Percentiles rank a stretch among this genome's conserved stretches.
Conservation (phyloP, 64 coral and sea anemone genomes). For the Stylophora pistillata region DNA sequence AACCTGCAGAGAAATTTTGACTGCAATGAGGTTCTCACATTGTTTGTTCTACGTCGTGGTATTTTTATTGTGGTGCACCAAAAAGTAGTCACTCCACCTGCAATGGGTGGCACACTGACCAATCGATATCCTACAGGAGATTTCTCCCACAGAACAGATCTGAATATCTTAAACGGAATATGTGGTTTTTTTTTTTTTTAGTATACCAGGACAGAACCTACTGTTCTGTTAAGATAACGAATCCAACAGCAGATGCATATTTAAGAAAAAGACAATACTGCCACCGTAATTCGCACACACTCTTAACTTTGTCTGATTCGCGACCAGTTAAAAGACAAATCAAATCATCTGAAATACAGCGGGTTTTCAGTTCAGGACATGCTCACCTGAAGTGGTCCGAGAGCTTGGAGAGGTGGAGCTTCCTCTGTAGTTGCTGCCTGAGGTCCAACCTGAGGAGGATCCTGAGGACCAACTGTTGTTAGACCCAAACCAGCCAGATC, state of each 20-base stretch:
- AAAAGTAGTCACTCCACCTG: too few species aligned
- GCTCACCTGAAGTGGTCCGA: slow-evolving; percentile 12
- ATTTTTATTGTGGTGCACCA: background rate
- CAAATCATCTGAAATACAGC: background rate
- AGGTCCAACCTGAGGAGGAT: slow-evolving; percentile 29
- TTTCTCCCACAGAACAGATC: too few species aligned
- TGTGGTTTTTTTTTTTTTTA: too few species aligned
- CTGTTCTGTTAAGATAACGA: too few species aligned
- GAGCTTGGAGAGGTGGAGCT: slow-evolving; percentile 16
- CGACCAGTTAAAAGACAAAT: background rate
- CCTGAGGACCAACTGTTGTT: slow-evolving; percentile 38
- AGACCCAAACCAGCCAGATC: slow-evolving; percentile 33
- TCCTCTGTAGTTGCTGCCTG: background rate
- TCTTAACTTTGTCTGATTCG: background rate
- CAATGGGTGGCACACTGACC: too few species aligned
- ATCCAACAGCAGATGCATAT: too few species aligned
- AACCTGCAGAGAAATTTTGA: slow-evolving; percentile 1
- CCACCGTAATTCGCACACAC: too few species aligned
- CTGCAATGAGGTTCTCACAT: background rate
- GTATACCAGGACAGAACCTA: too few species aligned
- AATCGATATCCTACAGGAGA: too few species aligned
- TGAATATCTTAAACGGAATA: too few species aligned
- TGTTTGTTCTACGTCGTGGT: background rate
- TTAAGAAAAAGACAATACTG: too few species aligned
- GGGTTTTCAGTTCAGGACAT: too few species aligned